Evolutionary conservation across 2,888 invertebrate genomes (phyloP), one percentile per base, ranked within the genome.

Genomic region (Eristalis pertinax): DNA sequence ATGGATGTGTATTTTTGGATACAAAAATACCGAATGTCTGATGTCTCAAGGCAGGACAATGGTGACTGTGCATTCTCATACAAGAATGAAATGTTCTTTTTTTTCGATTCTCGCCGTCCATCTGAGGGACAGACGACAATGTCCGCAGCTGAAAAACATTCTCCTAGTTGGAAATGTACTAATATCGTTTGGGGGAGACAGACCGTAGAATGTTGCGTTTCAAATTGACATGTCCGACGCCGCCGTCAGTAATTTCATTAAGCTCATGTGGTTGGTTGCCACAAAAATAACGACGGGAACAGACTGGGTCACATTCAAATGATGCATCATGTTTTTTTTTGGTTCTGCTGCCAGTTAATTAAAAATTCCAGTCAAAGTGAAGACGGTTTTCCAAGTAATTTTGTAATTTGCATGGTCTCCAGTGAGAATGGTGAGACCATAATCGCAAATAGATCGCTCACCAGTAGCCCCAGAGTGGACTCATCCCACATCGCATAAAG

Each of bases 1-100:
- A 62, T 62, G 62, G 13, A 32, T 13, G 43, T 73, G 19, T 29
- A 63, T 73, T 43, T 73, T 41, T 22, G 50, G 29, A 5, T 62
- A 72, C 58, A 58, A 70, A 11, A 58, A 70, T 19, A 19, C 50
- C 2, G 2, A 50, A 22, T 11, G 43, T 43, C 43, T 41, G 43
- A 22, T 63, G 41, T 63, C 63, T 24, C 32, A 15, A 32, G 22
- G 19, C 32, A 22, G 63, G 63, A 73, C 73, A 73, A 73, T 60
- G 56, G 60, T 4, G 50, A n/a, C 8, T 19, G 38, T 13, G 10
- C 38, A 38, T 38, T 38, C 38, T 38, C 38, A 13, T 38, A 13
- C 38, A 38, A 38, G 38, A 10, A 38, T 38, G 8, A 38, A 19
- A 19, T 19, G 19, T 50, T 8, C 4, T 50, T 50, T 50, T n/a